A percentile compares a stretch with the other conserved stretches of the same genome.
Evolutionary conservation across 1,140 invertebrate genomes (phyloP).

Genomic region (Scylla paramamosain): DNA sequence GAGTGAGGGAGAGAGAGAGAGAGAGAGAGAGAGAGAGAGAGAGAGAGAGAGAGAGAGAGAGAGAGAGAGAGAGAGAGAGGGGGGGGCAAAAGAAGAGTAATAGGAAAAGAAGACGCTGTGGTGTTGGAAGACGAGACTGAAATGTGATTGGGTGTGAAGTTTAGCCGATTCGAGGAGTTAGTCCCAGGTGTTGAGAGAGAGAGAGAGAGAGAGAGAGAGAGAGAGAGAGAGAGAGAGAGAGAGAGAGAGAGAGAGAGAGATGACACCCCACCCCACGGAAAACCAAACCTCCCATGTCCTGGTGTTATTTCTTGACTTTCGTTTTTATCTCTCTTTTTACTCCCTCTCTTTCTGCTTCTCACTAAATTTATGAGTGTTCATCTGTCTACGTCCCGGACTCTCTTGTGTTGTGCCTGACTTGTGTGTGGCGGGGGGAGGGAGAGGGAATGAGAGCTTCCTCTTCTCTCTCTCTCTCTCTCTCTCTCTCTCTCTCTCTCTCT

Average conservation of each 20-base stretch:
- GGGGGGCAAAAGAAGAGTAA: neutral
- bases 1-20: neutral
- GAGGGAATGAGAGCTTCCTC: neutral
- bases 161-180: slow-evolving; percentile 1
- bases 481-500: neutral
- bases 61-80: neutral
- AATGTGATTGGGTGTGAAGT: neutral
- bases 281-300: neutral
- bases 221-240: slow-evolving; percentile 38
- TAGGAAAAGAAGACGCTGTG: neutral
- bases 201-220: slow-evolving; percentile 16
- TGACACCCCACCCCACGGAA: neutral
- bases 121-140: neutral
- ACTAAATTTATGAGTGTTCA: neutral
- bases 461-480: slow-evolving; percentile 34
- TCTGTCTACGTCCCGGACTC: neutral
- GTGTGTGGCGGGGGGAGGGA: neutral
- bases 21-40: neutral
- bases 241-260: neutral
- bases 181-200: neutral
- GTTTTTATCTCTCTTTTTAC: neutral
- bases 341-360: too few relatives aligned
- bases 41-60: neutral
- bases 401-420: slow-evolving; percentile 4
- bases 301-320: neutral